A percentile compares a stretch with the other conserved stretches of the same genome.
Conservation (phyloP, 2,797 vertebrate genomes). For the Gallirallus australis region DNA sequence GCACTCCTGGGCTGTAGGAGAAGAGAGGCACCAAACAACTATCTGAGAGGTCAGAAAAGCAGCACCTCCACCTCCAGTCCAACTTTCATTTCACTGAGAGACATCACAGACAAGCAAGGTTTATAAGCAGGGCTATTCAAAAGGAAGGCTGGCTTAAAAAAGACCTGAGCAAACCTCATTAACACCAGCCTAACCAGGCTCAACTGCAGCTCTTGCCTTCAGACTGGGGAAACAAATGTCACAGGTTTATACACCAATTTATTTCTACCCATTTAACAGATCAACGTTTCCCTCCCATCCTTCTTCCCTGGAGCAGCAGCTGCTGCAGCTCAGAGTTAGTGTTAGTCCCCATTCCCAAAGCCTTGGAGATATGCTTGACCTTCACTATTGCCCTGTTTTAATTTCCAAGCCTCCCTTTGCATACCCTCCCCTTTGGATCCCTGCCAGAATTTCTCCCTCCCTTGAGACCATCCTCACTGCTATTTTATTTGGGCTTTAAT, state of each 20-base stretch:
- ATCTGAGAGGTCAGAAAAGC: background rate
- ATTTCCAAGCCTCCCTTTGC: background rate
- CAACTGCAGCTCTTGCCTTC: background rate
- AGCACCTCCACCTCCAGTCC: background rate
- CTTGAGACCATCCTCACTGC: background rate
- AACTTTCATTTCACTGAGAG: background rate
- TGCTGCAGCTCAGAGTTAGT: background rate
- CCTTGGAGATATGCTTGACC: background rate
- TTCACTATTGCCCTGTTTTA: constrained; percentile 4
- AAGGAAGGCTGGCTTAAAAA: background rate
- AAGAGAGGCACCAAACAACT: background rate
- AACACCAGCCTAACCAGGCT: background rate
- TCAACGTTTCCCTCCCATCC: background rate
- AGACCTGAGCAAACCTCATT: background rate
- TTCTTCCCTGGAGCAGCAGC: background rate
- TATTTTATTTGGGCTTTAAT: constrained; percentile 10
- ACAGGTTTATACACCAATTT: background rate
- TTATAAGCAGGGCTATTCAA: background rate
- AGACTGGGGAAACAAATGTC: background rate
- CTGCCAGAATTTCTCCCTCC: constrained; percentile 3
- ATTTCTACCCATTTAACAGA: background rate
- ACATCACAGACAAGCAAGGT: background rate
- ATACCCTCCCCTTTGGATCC: background rate
- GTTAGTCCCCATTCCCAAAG: background rate
- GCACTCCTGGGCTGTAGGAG: background rate